Conservation (phyloP, 2,797 vertebrate genomes). For the Thaleichthys pacificus region DNA sequence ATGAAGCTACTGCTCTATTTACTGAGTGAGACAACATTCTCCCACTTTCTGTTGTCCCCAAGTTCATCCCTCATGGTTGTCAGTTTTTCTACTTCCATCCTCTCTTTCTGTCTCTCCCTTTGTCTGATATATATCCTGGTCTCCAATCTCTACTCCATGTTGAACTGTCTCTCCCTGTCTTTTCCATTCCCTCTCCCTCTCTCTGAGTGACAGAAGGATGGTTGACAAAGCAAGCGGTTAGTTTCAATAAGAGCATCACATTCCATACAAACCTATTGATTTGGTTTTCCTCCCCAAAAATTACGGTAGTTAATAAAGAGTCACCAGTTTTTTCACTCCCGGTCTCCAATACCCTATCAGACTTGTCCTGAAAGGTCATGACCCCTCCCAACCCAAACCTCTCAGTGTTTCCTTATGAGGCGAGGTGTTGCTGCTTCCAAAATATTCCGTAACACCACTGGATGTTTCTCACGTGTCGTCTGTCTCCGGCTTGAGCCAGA, state of each 20-base stretch:
- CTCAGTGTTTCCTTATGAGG: slow-evolving; percentile 52
- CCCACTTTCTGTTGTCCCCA: not conserved
- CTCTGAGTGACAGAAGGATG: not conserved
- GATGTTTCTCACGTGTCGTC: slow-evolving; percentile 44
- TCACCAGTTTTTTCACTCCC: not conserved
- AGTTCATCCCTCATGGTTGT: no score
- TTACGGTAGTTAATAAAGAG: not conserved
- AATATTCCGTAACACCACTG: slow-evolving; percentile 47
- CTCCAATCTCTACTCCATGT: no score
- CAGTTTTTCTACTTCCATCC: no score
- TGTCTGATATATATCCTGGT: no score
- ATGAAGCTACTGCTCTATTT: not conserved
- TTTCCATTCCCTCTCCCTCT: not conserved
- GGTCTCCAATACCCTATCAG: slow-evolving; percentile 13
- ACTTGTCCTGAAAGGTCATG: slow-evolving; percentile 22
- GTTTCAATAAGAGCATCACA: no score
- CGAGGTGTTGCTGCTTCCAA: slow-evolving; percentile 28
- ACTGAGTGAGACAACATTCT: not conserved
- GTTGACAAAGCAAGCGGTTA: no score
- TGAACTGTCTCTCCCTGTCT: not conserved
- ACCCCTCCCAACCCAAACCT: slow-evolving; percentile 12
- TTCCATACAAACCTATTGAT: no score
- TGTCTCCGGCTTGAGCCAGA: slow-evolving; percentile 20
- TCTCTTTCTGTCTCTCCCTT: slow-evolving; percentile 1
- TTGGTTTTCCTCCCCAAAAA: not conserved